Evolutionary conservation across 2,888 invertebrate species (phyloP), one percentile per base, ranked within the genome.

Genomic region (Heliconius cydno): DNA sequence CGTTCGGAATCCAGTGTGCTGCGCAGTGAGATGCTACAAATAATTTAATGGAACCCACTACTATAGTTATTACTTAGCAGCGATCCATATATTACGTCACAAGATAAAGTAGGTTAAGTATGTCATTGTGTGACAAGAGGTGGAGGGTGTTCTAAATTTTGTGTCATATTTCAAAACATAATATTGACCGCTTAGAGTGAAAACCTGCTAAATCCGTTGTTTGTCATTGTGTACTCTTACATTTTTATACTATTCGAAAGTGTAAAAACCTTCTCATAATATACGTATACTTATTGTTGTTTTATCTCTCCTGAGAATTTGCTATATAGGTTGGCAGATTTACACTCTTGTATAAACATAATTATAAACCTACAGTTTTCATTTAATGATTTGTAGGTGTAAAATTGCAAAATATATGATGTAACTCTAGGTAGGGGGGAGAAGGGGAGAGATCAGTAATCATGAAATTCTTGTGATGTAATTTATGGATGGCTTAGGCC

Each of bases 1-100:
- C 88, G 87, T 91, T 91, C 87, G 91, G 92, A 86, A 90, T 92
- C 92, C 92, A 92, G 93, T 94, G 94, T 91, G 90, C 94, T 91
- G 94, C 94, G 90, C 95, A 95, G 93, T 94, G 93, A 94, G 91
- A 93, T 92, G 92, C 93, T 94, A 94, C 94, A 94, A 94, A 94
- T 93, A 91, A 92, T 85, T 91, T 93, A 92, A 93, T 92, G 93
- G 91, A 94, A 92, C 92, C 91, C 90, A 92, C 90, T 93, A 93
- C 90, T 93, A 93, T 93, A 92, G 91, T 94, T 92, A 93, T 92
- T 90, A 92, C 90, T 92, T 60, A 60, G 60, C 60, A 22, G 60
- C 60, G n/a, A 60, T 60, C 12, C n/a, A 12, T 60, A 12, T 22
- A n/a, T 60, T 60, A n/a, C 60, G 60, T 60, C 60, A 60, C 60